Base-by-base conservation (phyloP, 53 echinoderm and acorn worm genomes). In the Apostichopus leukothele region DNA sequence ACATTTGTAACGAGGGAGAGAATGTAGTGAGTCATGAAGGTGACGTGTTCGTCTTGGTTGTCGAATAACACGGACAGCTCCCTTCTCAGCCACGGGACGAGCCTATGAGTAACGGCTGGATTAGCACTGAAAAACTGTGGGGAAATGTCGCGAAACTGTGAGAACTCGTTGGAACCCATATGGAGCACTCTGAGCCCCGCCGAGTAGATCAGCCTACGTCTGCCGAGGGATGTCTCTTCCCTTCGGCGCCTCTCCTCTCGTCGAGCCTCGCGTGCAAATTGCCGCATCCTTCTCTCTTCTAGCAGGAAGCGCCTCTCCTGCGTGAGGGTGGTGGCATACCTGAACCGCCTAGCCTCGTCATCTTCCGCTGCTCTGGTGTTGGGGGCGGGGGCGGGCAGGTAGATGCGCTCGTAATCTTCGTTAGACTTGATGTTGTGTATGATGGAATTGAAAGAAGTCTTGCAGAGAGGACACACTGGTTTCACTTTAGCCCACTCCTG, bases 401-500 rank as follows among this genome's bases (percentile, higher is more conserved):
- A 89, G 27, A 94, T 93, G 88, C 93, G 99, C 7, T 99, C 99
- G 55, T 99, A 99, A 18, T 94, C 92, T 55, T 99, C 98, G 76
- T 94, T 96, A 18, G 95, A 96, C 55, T 90, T 86, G 10, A 96
- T 93, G 61, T 96, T 96, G 89, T 99, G 99, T n/a, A 99, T 99
- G 89, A 96, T 92, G 54, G 96, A 99, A 53, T 92, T 94, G 89
- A 99, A 99, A 9, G 94, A 75, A 3, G 96, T 91, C 89, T 99
- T 99, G 89, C 99, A 99, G 5, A 99, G 90, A 9, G 99, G 99
- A 76, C 99, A 99, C 9, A 92, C 94, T 25, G 95, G 90, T 74
- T 92, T 94, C 75, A 99, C 94, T 55, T 96, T 95, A 14, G 99
- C 96, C 99, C 99, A 99, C 61, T 99, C 99, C 51, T 90, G 87